Percentiles rank a stretch among this genome's conserved stretches.
Evolutionary conservation across 2,888 invertebrate genomes (phyloP).

Genomic region (Noctuana brunneofusca): DNA sequence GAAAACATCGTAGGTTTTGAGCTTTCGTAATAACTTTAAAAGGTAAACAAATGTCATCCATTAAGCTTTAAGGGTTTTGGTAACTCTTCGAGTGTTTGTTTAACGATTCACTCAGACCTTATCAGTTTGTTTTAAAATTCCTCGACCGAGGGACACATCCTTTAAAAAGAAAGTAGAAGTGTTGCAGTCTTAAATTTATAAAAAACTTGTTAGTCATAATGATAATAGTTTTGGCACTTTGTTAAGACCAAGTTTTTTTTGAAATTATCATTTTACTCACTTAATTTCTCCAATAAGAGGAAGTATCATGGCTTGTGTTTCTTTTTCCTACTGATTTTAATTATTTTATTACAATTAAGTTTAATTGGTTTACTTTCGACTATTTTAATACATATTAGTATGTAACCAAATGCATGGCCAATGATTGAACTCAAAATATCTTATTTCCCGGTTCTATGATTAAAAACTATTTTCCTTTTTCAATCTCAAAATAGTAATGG

Average conservation of each 20-base stretch:
- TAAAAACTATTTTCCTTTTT: no score
- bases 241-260: background rate
- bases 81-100: slow-evolving; percentile 14
- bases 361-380: no score
- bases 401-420: no score
- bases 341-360: no score
- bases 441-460: no score
- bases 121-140: slow-evolving; percentile 36
- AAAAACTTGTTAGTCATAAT: background rate
- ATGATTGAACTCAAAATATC: no score
- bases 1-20: background rate
- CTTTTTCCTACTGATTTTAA: no score
- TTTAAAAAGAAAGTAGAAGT: slow-evolving; percentile 16
- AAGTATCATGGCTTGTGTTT: background rate
- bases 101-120: slow-evolving; percentile 20
- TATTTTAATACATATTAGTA: no score
- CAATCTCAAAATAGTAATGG: no score
- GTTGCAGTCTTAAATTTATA: background rate
- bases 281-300: background rate
- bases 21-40: slow-evolving; percentile 13
- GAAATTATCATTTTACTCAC: background rate
- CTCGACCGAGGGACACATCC: slow-evolving; percentile 16
- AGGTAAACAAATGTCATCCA: slow-evolving; percentile 18
- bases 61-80: slow-evolving; percentile 10
- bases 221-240: background rate